Percentiles rank a stretch among this genome's conserved stretches.
Evolutionary conservation across 2,113 vertebrate species (phyloP).

Genomic region (Ophthalmolycus amberensis): DNA sequence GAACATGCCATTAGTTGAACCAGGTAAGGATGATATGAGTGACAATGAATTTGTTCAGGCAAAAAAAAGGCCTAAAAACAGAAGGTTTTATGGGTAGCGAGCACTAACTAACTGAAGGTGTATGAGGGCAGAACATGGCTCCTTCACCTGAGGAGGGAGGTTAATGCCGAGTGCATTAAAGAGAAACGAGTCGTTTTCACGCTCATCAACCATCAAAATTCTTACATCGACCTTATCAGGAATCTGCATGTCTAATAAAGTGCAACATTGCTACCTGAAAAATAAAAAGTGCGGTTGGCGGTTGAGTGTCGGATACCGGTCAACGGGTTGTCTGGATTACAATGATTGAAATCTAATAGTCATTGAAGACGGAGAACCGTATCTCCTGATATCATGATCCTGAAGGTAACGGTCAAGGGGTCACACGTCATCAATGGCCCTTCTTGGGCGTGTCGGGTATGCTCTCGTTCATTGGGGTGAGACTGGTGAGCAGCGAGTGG

Average conservation of each 20-base stretch:
- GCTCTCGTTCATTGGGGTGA: slow-evolving; percentile 89
- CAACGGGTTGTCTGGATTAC: slow-evolving; percentile 11
- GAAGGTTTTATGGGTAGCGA: not conserved
- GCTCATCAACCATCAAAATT: not conserved
- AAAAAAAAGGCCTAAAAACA: not conserved
- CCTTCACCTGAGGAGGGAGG: not conserved
- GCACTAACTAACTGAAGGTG: not conserved
- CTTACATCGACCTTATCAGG: not conserved
- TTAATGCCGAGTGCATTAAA: not conserved
- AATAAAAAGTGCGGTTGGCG: not conserved
- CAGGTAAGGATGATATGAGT: not conserved
- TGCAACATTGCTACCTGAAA: slow-evolving; percentile 10
- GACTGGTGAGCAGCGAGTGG: slow-evolving; percentile 85
- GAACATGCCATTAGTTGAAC: not conserved
- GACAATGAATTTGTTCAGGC: not conserved
- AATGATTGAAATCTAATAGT: not conserved
- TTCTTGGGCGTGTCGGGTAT: slow-evolving; percentile 87
- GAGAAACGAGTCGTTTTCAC: not conserved
- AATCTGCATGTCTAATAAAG: not conserved
- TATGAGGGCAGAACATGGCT: not conserved
- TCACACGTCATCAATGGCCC: slow-evolving; percentile 53
- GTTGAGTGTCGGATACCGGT: not conserved
- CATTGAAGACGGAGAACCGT: not conserved
- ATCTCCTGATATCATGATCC: not conserved
- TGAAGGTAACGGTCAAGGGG: not conserved